Base-by-base conservation (phyloP, 2,113 vertebrate species). In the Stegastes partitus region DNA sequence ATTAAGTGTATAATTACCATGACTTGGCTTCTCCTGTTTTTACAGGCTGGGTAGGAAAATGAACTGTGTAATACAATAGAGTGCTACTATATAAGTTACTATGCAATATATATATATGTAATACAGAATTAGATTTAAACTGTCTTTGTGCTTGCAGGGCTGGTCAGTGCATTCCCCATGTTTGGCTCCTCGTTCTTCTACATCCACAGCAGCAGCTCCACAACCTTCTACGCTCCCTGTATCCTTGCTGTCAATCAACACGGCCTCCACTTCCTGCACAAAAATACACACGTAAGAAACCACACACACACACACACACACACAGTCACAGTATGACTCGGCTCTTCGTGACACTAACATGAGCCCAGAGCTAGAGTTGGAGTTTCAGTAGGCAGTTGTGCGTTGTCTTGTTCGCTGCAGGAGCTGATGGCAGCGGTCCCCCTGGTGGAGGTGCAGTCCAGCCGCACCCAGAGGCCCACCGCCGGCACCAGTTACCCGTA, bases 361-460 rank as follows among this genome's bases (percentile, higher is more conserved):
- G n/a, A 68, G 16, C 58, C 37, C 58, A 58, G 47, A 62, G 10
- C 28, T 14, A 22, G 37, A 67, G 51, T 42, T 44, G 11, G 18
- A 49, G 31, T 64, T 68, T 65, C 39, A 56, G 21, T 15, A 10
- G 37, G 56, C 22, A 37, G 42, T 5, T n/a, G 23, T 34, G 23
- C 59, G 61, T 47, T 34, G 1, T 58, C 28, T 31, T 57, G 12
- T 61, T 71, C 74, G 50, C 9, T 55, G 2, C 85, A 99, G 98
- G 97, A 99, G 64, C 87, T 96, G 77, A 86, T 95, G 56, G 89
- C 94, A 81, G 94, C 93, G 82, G 95, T 97, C 82, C 94, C 96
- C 0, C 91, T 99, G 88, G 97, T 92, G 28, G 96, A 98, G 78
- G 95, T 99, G 68, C 98, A 99, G 91, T 97, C 96, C 0, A 96